Evolutionary conservation across 2,888 invertebrate species (phyloP).

Genomic region (Bombyx huttoni): DNA sequence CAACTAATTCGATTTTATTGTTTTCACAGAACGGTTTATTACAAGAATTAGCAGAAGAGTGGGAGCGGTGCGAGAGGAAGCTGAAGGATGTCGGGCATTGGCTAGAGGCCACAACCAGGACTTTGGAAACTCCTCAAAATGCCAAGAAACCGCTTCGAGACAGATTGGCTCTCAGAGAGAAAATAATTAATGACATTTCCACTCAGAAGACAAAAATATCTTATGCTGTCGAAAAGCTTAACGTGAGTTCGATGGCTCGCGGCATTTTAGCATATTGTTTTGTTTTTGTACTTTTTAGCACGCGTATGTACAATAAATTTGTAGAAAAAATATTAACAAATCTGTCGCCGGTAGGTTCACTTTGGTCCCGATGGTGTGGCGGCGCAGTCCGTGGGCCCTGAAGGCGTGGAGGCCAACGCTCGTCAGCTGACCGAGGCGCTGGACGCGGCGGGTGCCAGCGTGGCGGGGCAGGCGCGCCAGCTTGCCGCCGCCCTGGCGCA

Average conservation of each 20-base stretch:
- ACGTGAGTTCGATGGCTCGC: slow-evolving; percentile 68
- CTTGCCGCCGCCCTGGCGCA: slow-evolving; percentile 85
- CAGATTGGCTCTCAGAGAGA: slow-evolving; percentile 88
- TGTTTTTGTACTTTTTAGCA: neutral
- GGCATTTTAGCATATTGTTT: neutral
- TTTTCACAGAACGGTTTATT: slow-evolving; percentile 83
- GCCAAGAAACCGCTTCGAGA: slow-evolving; percentile 91
- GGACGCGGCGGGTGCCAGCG: slow-evolving; percentile 74
- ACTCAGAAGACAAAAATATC: slow-evolving; percentile 92
- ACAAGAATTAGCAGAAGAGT: slow-evolving; percentile 94
- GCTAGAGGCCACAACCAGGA: slow-evolving; percentile 88
- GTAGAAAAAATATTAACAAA: neutral
- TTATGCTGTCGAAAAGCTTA: slow-evolving; percentile 90
- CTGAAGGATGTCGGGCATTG: slow-evolving; percentile 90
- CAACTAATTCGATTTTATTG: slow-evolving; percentile 4
- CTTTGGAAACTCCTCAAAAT: slow-evolving; percentile 84
- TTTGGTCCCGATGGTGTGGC: slow-evolving; percentile 89
- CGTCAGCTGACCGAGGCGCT: slow-evolving; percentile 79
- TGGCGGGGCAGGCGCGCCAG: slow-evolving; percentile 76
- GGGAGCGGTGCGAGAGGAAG: slow-evolving; percentile 96
- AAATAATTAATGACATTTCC: slow-evolving; percentile 87
- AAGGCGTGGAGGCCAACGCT: slow-evolving; percentile 80
- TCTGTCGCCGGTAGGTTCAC: slow-evolving; percentile 76
- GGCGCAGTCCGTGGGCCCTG: slow-evolving; percentile 79
- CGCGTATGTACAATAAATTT: neutral